phyloP scores from a whole-genome alignment of 2,888 invertebrate genomes.

The Byasa hedistus region DNA sequence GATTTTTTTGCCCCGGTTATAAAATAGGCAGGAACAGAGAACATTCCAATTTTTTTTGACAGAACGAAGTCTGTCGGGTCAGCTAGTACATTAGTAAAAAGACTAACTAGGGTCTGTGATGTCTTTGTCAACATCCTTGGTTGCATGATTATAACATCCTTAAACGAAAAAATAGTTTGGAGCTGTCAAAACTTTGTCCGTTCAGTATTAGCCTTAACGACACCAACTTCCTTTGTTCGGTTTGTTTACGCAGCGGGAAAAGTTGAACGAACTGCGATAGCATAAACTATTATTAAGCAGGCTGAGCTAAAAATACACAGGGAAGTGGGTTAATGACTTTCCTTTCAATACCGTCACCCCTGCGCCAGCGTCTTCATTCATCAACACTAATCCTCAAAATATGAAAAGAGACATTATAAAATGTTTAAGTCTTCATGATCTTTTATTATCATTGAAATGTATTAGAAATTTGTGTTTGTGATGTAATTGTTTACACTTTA shows the following conservation, averaged over 20 bases:
- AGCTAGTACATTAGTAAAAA: not conserved
- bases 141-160: constrained; percentile 23
- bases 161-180: constrained; percentile 27
- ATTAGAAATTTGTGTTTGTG: too few relatives aligned
- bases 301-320: constrained; percentile 63
- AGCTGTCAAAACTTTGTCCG: constrained; percentile 23
- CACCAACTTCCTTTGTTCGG: constrained; percentile 31
- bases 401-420: constrained; percentile 9
- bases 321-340: constrained; percentile 67
- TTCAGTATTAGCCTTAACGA: constrained; percentile 28
- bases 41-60: too few relatives aligned
- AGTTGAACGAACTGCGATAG: constrained; percentile 38
- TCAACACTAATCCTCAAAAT: constrained; percentile 14
- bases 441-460: not conserved
- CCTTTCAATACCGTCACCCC: constrained; percentile 51
- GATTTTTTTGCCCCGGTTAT: too few relatives aligned
- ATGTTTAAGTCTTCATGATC: not conserved
- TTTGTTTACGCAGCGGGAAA: constrained; percentile 32
- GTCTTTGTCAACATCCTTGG: constrained; percentile 7
- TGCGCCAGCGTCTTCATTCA: constrained; percentile 33
- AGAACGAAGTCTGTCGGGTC: too few relatives aligned
- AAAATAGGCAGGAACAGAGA: too few relatives aligned
- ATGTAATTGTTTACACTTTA: not conserved
- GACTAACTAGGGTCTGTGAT: not conserved
- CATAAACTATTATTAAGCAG: constrained; percentile 39